Percentiles rank a stretch among this genome's conserved stretches.
Evolutionary conservation across 2,888 invertebrate genomes (phyloP).

Genomic region (Oxyteleia sp.): DNA sequence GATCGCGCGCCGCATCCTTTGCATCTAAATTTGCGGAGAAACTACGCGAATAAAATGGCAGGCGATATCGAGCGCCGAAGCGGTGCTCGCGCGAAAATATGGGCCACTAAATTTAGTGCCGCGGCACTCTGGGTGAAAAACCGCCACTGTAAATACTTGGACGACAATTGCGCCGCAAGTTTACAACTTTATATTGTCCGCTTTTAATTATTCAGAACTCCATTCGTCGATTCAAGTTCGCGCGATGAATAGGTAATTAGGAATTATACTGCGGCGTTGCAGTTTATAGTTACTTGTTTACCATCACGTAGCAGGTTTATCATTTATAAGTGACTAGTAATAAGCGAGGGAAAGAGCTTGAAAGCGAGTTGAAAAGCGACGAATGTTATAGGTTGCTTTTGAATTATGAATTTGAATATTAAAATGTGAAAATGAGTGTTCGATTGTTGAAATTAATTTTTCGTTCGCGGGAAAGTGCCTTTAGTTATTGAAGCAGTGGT

Average conservation of each 20-base stretch:
- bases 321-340: background rate
- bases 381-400: no score
- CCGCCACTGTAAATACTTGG: constrained; percentile 62
- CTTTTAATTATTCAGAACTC: constrained; percentile 36
- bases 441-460: no score
- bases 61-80: constrained; percentile 71
- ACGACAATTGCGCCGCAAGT: constrained; percentile 57
- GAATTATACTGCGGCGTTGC: constrained; percentile 32
- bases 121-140: constrained; percentile 39
- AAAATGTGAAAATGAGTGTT: no score
- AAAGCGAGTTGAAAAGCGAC: no score
- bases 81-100: constrained; percentile 70
- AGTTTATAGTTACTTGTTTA: constrained; percentile 53
- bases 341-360: background rate
- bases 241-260: constrained; percentile 22
- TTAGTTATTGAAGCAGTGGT: no score
- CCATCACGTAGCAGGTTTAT: constrained; percentile 34
- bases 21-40: constrained; percentile 72
- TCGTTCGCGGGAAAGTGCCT: no score
- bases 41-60: constrained; percentile 73
- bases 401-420: no score
- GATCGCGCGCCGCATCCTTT: constrained; percentile 73
- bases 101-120: constrained; percentile 67
- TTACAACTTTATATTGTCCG: constrained; percentile 56
- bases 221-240: constrained; percentile 31